Evolutionary conservation across 2,113 vertebrate genomes (phyloP).

Genomic region (Agapornis roseicollis): DNA sequence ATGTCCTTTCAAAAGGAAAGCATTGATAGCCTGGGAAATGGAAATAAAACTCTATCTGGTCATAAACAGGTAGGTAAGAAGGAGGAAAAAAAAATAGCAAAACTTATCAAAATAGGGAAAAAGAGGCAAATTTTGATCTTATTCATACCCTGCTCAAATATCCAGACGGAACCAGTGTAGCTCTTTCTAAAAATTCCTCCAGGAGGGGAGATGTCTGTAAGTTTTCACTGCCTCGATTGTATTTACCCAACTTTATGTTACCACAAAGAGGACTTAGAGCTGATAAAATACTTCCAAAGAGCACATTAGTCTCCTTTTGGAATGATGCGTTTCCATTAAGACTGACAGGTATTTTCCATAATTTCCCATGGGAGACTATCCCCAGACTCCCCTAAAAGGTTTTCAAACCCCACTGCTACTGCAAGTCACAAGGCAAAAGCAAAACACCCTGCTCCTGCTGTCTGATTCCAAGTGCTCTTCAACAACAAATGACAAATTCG

Average conservation of each 20-base stretch:
- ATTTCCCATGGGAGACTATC: slow-evolving; percentile 50
- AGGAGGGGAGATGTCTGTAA: not conserved
- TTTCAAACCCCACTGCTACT: slow-evolving; percentile 32
- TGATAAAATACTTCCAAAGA: slow-evolving; percentile 47
- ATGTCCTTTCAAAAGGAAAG: not conserved
- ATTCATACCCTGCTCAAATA: not conserved
- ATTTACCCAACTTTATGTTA: slow-evolving; percentile 19
- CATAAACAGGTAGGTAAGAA: not conserved
- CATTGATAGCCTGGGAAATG: not conserved
- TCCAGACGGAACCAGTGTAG: not conserved
- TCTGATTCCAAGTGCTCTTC: not conserved
- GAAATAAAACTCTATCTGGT: not conserved
- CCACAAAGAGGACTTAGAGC: slow-evolving; percentile 12
- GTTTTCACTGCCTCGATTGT: not conserved
- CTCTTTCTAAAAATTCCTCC: not conserved
- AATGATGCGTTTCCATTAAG: slow-evolving; percentile 48
- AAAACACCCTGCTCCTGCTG: not conserved
- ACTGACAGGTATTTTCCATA: slow-evolving; percentile 53
- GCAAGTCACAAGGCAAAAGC: slow-evolving; percentile 6
- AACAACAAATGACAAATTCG: slow-evolving; percentile 47
- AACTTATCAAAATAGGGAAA: not conserved
- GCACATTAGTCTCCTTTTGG: slow-evolving; percentile 35
- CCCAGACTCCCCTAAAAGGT: slow-evolving; percentile 36
- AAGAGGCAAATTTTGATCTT: not conserved
- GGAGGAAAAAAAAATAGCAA: not conserved